Evolutionary conservation across 2,888 invertebrate species (phyloP), one percentile per base, ranked within the genome.

Genomic region (Hedya salicella): DNA sequence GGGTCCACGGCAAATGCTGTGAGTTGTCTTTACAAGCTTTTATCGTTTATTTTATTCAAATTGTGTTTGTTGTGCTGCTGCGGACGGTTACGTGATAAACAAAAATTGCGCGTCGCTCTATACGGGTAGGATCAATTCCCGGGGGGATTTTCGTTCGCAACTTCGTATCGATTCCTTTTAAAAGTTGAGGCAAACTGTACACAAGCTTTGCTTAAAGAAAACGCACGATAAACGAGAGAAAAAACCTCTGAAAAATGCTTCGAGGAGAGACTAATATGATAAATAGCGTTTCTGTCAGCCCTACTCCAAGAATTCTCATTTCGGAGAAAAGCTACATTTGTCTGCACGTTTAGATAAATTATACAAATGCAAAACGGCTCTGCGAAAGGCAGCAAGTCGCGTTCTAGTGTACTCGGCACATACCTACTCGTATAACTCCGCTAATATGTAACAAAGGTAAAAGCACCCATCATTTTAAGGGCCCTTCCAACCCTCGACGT

Each of bases 251-350:
- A 53, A 11, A 36, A 39, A 17, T 36, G 17, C 19, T 17, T 30
- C 36, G 6, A 36, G 17, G 36, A 16, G 6, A 30, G 14, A 11
- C 16, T 52, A 52, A 52, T 3, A n/a, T 19, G 39, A 39, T 39
- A 39, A 53, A 53, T 53, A 19, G 14, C 13, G n/a, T 53, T 19
- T 39, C 36, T 19, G 39, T 1, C 49, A 13, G 39, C 25, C 21
- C 11, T 42, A 16, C 16, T 40, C 39, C 17, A 16, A 39, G 21
- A 39, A 49, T 49, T 60, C 49, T 60, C 25, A 50, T 60, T 60
- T 50, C 39, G 32, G 39, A 16, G 49, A 60, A 53, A 53, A 39
- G 16, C 17, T 39, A 36, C 21, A 32, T 17, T 32, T 17, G 30
- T 53, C 19, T 19, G 36, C 5, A n/a, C 17, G 17, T 8, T 36